These are phyloP conservation scores for Litoditis marina DNA, from an alignment of 2,888 invertebrate genomes.

Conservation along the genomic window DNA sequence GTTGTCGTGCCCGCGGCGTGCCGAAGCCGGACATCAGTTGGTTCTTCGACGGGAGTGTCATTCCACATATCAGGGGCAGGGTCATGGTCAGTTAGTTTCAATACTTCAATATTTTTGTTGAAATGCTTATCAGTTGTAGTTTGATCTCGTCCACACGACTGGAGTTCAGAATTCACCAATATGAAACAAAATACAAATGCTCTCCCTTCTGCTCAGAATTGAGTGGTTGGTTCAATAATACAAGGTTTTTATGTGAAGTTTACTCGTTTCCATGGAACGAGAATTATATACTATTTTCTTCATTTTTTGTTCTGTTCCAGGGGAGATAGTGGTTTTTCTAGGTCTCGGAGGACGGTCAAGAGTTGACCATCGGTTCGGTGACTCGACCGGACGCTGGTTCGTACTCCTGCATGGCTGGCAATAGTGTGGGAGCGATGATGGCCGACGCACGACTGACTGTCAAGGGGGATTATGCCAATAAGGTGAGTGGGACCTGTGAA, in stretches of 20 bases:
- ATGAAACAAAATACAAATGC: no score
- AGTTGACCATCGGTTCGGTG: constrained; percentile 49
- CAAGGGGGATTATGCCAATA: constrained; percentile 42
- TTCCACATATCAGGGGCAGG: constrained; percentile 57
- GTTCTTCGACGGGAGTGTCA: constrained; percentile 73
- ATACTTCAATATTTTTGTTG: no score
- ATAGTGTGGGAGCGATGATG: constrained; percentile 63
- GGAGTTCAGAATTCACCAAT: no score
- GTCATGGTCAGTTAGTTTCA: no score
- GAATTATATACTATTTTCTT: background rate
- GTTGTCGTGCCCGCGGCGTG: constrained; percentile 79
- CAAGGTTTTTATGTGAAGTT: no score
- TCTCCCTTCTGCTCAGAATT: no score
- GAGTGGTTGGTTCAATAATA: no score
- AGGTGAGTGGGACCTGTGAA: background rate
- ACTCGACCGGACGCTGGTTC: constrained; percentile 51
- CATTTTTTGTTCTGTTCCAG: background rate
- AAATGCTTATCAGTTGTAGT: no score
- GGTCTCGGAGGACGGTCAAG: constrained; percentile 54
- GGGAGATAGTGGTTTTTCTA: no score
- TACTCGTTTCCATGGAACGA: background rate
- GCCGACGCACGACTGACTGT: constrained; percentile 63
- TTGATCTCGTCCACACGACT: no score
- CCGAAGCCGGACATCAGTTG: constrained; percentile 81
- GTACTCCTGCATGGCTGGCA: constrained; percentile 61